A percentile compares a stretch with the other conserved stretches of the same genome.
Conservation (phyloP, 2,113 vertebrate species). For the Aphyosemion australe region DNA sequence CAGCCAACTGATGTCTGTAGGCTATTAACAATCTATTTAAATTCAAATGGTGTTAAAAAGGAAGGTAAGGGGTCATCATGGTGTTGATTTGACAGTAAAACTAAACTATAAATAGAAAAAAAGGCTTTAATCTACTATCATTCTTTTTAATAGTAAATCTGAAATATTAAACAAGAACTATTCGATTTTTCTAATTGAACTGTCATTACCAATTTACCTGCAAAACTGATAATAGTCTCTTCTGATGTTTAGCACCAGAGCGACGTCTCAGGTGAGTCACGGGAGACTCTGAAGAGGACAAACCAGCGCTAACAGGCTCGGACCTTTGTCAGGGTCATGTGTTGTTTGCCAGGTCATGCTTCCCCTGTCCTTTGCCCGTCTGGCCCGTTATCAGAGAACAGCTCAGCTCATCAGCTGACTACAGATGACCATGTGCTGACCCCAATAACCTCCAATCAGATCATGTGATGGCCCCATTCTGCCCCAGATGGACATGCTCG, state of each 20-base stretch:
- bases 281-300: conserved; percentile 2
- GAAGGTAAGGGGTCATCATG: no score
- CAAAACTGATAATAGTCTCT: no score
- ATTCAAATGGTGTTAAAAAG: not conserved
- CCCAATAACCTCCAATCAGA: conserved; percentile 46
- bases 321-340: conserved; percentile 51
- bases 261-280: conserved; percentile 4
- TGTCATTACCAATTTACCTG: no score
- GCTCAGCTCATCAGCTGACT: conserved; percentile 62
- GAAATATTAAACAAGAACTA: no score
- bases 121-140: no score
- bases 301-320: conserved; percentile 36
- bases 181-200: no score
- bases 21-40: not conserved
- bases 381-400: conserved; percentile 62
- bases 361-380: conserved; percentile 74
- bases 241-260: not conserved
- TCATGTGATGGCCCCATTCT: conserved; percentile 41
- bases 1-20: not conserved
- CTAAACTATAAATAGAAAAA: no score
- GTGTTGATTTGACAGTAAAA: no score
- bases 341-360: conserved; percentile 66
- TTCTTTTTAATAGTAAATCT: no score
- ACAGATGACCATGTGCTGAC: conserved; percentile 60
- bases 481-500: conserved; percentile 19